A percentile compares a stretch with the other conserved stretches of the same genome.
These are phyloP conservation scores for Phrynocephalus forsythii DNA, from an alignment of 2,797 vertebrate genomes.

Conservation along the genomic window DNA sequence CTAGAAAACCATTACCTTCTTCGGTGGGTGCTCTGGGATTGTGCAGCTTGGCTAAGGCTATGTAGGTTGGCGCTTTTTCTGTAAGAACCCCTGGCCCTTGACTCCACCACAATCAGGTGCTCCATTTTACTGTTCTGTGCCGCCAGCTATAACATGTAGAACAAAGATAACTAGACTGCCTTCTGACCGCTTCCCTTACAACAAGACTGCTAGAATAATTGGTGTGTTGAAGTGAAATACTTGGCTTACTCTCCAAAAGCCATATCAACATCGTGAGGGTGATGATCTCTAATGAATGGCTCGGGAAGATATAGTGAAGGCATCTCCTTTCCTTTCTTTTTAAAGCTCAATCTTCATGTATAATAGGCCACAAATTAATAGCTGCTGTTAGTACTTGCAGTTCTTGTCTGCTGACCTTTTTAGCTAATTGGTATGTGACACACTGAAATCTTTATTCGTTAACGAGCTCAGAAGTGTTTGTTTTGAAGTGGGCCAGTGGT, in stretches of 20 bases:
- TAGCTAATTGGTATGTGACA: background rate
- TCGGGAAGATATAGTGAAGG: background rate
- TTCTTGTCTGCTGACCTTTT: slow-evolving; percentile 34
- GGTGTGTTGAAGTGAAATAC: background rate
- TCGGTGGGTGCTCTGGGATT: too few relatives aligned
- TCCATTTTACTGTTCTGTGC: background rate
- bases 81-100: too few relatives aligned
- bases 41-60: too few relatives aligned
- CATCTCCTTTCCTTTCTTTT: background rate
- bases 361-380: slow-evolving; percentile 5
- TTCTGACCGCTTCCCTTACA: background rate
- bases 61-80: too few relatives aligned
- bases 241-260: background rate
- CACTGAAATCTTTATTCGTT: background rate
- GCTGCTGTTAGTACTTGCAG: slow-evolving; percentile 15
- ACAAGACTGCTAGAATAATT: background rate
- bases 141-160: too few relatives aligned
- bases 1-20: too few relatives aligned
- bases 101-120: too few relatives aligned
- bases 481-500: background rate
- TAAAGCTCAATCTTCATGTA: background rate
- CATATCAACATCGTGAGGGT: background rate
- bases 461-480: background rate
- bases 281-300: background rate
- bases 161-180: background rate